phyloP scores from a whole-genome alignment of 1,140 invertebrate genomes.

The Solen grandis region DNA sequence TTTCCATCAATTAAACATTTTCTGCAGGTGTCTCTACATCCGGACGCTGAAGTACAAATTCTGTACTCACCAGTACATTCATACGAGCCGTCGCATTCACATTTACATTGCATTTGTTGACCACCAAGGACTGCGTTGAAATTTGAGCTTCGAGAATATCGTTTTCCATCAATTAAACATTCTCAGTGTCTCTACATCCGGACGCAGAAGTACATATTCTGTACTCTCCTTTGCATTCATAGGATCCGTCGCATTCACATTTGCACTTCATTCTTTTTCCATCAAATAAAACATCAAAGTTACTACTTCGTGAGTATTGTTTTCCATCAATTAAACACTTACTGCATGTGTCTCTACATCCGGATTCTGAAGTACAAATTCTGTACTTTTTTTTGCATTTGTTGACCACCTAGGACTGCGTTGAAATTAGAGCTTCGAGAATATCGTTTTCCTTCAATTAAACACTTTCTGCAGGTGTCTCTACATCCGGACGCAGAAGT shows the following conservation, averaged over 20 bases:
- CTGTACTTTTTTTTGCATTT: slow-evolving; percentile 27
- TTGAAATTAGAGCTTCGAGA: slow-evolving; percentile 29
- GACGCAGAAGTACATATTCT: slow-evolving; percentile 28
- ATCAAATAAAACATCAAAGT: slow-evolving; percentile 16
- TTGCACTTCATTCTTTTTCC: slow-evolving; percentile 21
- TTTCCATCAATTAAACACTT: slow-evolving; percentile 31
- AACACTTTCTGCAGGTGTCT: slow-evolving; percentile 18
- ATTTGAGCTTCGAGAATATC: not conserved
- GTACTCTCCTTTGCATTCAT: slow-evolving; percentile 15
- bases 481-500: slow-evolving; percentile 20
- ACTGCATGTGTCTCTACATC: slow-evolving; percentile 34
- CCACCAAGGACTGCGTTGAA: slow-evolving; percentile 8
- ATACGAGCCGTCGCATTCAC: slow-evolving; percentile 33
- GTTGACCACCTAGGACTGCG: not conserved
- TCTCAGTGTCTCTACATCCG: slow-evolving; percentile 20
- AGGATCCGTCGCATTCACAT: slow-evolving; percentile 36
- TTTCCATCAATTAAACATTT: slow-evolving; percentile 20
- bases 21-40: slow-evolving; percentile 20
- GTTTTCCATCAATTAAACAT: slow-evolving; percentile 25
- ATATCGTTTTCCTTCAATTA: slow-evolving; percentile 9
- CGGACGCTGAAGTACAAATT: slow-evolving; percentile 7
- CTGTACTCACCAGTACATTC: not conserved
- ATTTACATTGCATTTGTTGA: slow-evolving; percentile 13
- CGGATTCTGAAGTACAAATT: slow-evolving; percentile 19
- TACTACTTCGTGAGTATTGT: slow-evolving; percentile 17